A percentile compares a stretch with the other conserved stretches of the same genome.
Evolutionary conservation across 2,797 vertebrate genomes (phyloP).

Genomic region (Perdix hodgsoniae): DNA sequence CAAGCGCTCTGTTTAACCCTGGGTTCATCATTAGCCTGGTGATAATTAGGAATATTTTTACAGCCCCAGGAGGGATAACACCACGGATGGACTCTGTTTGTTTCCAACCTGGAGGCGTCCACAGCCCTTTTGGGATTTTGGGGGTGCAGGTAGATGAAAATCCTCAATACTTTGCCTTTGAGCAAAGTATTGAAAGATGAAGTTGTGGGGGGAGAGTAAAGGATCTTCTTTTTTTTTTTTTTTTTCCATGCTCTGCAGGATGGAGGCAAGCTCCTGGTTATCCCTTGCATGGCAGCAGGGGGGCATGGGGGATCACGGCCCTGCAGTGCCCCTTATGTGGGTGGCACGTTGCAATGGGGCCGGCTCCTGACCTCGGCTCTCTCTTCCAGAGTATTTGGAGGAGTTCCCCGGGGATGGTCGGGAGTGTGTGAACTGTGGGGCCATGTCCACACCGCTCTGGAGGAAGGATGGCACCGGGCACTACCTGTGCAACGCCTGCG

Average conservation of each 20-base stretch:
- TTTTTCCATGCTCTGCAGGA: background rate
- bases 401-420: slow-evolving; percentile 90
- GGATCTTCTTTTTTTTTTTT: background rate
- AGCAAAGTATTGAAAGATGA: background rate
- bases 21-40: slow-evolving; percentile 1
- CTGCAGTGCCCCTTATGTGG: accelerated
- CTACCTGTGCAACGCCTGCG: slow-evolving; percentile 98
- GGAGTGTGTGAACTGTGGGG: slow-evolving; percentile 98
- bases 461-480: slow-evolving; percentile 96
- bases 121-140: background rate
- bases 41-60: slow-evolving; percentile 46
- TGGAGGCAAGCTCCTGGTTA: background rate
- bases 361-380: background rate
- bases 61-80: background rate
- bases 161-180: background rate
- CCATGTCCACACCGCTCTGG: slow-evolving; percentile 97
- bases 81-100: accelerated
- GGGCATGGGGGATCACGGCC: background rate
- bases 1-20: background rate
- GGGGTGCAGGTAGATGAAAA: background rate
- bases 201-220: background rate
- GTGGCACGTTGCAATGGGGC: accelerated
- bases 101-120: accelerated
- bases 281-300: accelerated
- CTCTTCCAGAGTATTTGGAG: slow-evolving; percentile 87